Percentiles rank a stretch among this genome's conserved stretches.
phyloP scores from a whole-genome alignment of 2,113 vertebrate species.

The Pipra filicauda region DNA sequence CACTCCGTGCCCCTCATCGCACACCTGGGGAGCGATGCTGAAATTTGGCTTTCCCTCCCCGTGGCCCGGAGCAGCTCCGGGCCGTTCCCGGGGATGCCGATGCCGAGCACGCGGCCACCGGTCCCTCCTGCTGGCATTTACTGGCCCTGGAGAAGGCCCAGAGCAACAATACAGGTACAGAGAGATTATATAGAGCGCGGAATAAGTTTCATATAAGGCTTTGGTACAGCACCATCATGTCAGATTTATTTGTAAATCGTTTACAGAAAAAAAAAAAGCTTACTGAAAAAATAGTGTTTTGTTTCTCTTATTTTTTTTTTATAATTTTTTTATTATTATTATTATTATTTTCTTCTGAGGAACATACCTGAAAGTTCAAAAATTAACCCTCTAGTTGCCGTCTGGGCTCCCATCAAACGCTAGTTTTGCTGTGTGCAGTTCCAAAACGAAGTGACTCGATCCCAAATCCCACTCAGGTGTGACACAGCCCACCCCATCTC shows the following conservation, averaged over 20 bases:
- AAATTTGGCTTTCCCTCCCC: neutral
- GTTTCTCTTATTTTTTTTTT: conserved; percentile 24
- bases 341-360: conserved; percentile 53
- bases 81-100: neutral
- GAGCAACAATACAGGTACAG: conserved; percentile 68
- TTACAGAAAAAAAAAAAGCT: conserved; percentile 74
- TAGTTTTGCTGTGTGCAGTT: conserved; percentile 56
- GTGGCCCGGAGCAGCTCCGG: fast-evolving
- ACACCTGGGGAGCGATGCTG: neutral
- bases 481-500: neutral
- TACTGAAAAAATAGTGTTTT: conserved; percentile 79
- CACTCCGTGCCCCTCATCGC: neutral
- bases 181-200: conserved; percentile 68
- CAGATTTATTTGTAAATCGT: conserved; percentile 72
- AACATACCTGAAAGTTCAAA: conserved; percentile 80
- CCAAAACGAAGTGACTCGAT: neutral
- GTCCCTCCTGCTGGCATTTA: conserved; percentile 69
- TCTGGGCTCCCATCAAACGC: conserved; percentile 53
- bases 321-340: neutral
- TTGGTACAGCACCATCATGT: conserved; percentile 84
- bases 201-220: conserved; percentile 79
- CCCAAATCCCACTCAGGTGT: neutral
- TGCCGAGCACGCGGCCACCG: neutral
- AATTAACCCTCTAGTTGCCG: conserved; percentile 77
- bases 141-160: conserved; percentile 60